These are phyloP conservation scores for Nowickia ferox DNA, from an alignment of 2,888 invertebrate genomes.

Conservation along the genomic window DNA sequence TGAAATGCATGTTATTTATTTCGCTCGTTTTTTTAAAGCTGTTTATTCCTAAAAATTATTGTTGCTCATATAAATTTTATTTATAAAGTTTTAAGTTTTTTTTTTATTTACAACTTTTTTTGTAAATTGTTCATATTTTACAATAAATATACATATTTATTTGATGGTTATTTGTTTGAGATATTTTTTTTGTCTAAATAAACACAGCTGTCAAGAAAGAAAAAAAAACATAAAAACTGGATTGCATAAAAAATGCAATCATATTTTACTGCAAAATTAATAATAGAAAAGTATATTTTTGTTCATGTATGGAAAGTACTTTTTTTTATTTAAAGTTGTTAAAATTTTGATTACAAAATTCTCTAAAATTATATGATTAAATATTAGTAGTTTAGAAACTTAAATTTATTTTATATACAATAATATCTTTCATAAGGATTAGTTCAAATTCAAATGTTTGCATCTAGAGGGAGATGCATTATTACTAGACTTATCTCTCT, in stretches of 20 bases:
- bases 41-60: neutral
- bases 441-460: conserved; percentile 26
- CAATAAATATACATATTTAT: conserved; percentile 28
- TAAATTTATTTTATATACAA: neutral
- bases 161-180: conserved; percentile 47
- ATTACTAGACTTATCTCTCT: conserved; percentile 23
- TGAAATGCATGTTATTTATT: conserved; percentile 48
- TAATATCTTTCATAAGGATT: conserved; percentile 3
- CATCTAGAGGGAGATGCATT: neutral
- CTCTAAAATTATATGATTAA: neutral
- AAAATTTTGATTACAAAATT: neutral
- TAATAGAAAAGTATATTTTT: neutral
- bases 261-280: conserved; percentile 6
- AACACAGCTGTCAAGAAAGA: conserved; percentile 10
- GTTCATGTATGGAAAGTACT: neutral
- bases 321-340: neutral
- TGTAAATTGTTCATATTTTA: conserved; percentile 39
- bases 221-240: neutral
- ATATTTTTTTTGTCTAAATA: conserved; percentile 18
- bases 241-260: neutral
- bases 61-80: conserved; percentile 9
- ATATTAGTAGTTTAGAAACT: too few relatives aligned
- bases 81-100: conserved; percentile 1
- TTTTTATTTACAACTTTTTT: conserved; percentile 1
- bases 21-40: neutral